Conservation (phyloP, 2,113 vertebrate species). For the Charadrius vociferus region DNA sequence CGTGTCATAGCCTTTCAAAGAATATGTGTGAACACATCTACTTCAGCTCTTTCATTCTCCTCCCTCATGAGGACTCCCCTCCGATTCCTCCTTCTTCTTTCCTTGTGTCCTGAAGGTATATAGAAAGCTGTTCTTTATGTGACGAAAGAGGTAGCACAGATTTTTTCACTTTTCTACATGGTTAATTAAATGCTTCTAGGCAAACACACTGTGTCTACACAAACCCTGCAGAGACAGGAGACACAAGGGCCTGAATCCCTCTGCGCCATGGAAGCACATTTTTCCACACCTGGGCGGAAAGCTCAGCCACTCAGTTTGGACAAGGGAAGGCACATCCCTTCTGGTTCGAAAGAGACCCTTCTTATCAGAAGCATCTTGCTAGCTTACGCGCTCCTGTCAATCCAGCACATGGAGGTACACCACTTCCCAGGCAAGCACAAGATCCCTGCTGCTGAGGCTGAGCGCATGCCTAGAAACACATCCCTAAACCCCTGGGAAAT, state of each 20-base stretch:
- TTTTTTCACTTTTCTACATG: neutral
- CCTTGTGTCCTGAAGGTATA: neutral
- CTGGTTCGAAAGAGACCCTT: neutral
- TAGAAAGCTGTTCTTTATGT: neutral
- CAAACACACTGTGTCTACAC: neutral
- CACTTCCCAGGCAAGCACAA: neutral
- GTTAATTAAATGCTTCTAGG: neutral
- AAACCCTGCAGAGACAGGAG: neutral
- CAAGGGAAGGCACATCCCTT: neutral
- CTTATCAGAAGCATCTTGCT: neutral
- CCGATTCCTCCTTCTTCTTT: neutral
- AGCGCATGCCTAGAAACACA: neutral
- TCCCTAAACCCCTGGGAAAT: neutral
- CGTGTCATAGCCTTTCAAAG: neutral
- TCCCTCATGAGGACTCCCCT: neutral
- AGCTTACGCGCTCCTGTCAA: neutral
- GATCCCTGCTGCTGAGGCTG: neutral
- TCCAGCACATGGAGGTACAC: neutral
- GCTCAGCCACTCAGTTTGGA: neutral
- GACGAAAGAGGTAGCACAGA: neutral
- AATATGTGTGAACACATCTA: neutral
- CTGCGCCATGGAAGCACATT: fast-evolving
- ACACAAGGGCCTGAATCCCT: neutral
- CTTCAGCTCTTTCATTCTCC: neutral
- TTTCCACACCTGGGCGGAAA: neutral